A percentile compares a stretch with the other conserved stretches of the same genome.
phyloP scores from a whole-genome alignment of 2,113 vertebrate genomes.

The Xerus inauris region DNA sequence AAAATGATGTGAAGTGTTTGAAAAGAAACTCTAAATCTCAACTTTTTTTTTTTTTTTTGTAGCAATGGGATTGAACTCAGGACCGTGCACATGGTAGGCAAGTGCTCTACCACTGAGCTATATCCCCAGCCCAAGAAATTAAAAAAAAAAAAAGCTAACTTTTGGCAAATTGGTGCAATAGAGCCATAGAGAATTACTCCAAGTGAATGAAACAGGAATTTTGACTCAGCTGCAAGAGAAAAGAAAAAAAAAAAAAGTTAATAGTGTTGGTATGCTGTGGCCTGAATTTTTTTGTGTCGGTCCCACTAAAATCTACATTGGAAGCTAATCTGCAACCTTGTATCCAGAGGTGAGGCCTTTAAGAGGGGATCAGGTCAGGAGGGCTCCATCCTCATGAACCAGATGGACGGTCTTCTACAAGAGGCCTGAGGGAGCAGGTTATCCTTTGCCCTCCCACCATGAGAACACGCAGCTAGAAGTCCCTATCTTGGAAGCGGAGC shows the following conservation, averaged over 20 bases:
- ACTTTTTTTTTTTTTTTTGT: neutral
- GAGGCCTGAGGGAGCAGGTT: neutral
- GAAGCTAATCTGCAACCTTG: neutral
- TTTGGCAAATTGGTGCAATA: neutral
- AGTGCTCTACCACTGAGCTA: too few species aligned
- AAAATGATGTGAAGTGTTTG: neutral
- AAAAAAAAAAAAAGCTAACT: neutral
- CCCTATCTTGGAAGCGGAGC: neutral
- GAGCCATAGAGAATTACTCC: neutral
- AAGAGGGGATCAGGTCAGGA: neutral
- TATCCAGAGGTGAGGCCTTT: neutral
- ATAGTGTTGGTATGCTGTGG: neutral
- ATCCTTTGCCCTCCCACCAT: neutral
- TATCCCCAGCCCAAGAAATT: neutral
- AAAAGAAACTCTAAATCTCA: conserved; percentile 31
- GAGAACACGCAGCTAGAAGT: neutral
- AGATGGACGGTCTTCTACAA: neutral
- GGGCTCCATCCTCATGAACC: neutral
- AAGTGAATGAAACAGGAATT: neutral
- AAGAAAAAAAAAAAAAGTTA: neutral
- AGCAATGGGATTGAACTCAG: too few species aligned
- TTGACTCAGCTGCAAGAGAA: neutral
- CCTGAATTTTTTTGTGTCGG: neutral
- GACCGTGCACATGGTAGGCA: too few species aligned
- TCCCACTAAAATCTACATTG: neutral